phyloP scores from a whole-genome alignment of 2,888 invertebrate species.

The Scaeva pyrastri region DNA sequence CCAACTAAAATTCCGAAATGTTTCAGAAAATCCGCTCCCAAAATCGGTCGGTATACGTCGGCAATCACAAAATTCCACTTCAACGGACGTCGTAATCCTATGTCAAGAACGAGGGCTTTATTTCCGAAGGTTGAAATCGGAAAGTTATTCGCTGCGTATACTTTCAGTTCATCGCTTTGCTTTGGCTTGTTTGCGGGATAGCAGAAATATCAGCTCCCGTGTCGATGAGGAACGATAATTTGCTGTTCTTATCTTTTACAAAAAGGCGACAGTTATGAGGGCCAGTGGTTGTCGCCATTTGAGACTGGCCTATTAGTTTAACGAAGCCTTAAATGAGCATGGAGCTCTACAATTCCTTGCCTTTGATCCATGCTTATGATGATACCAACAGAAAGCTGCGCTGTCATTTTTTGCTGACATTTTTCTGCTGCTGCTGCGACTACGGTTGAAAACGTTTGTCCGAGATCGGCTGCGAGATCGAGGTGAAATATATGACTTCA shows the following conservation, averaged over 20 bases:
- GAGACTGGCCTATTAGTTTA: constrained; percentile 30
- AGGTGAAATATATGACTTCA: too few species aligned
- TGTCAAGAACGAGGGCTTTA: neutral
- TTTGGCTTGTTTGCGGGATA: neutral
- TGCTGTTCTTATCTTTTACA: neutral
- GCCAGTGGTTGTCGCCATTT: neutral
- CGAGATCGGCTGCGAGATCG: too few species aligned
- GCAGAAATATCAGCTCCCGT: neutral
- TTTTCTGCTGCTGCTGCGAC: neutral
- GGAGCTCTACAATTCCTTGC: constrained; percentile 36
- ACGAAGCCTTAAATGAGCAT: constrained; percentile 8
- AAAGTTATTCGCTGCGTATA: neutral
- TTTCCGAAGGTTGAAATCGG: neutral
- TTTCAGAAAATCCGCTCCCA: constrained; percentile 4
- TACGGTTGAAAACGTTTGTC: neutral
- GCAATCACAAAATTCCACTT: constrained; percentile 10
- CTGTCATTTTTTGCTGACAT: neutral
- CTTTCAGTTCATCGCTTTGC: neutral
- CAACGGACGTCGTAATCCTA: neutral
- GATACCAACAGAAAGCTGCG: constrained; percentile 21
- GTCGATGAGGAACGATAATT: neutral
- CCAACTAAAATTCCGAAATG: constrained; percentile 6
- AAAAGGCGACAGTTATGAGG: neutral
- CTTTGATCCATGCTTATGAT: constrained; percentile 13
- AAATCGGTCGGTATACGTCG: constrained; percentile 1